Conservation (phyloP, 1,140 invertebrate species). For the Holcopasites calliopsidis region DNA sequence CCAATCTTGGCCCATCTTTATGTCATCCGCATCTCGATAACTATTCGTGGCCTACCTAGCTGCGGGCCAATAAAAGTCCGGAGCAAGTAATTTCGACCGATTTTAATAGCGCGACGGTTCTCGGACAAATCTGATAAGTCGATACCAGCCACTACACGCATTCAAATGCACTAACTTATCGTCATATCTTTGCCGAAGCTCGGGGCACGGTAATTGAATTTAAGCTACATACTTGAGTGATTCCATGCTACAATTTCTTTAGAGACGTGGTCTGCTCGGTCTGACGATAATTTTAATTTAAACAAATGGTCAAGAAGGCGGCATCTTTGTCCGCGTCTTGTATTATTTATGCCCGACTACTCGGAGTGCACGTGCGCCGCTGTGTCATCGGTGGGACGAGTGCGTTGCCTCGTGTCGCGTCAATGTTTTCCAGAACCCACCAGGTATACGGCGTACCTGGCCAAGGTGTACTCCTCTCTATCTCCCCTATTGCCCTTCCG, state of each 20-base stretch:
- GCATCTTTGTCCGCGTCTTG: slow-evolving; percentile 79
- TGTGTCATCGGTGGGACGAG: slow-evolving; percentile 77
- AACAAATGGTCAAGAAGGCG: slow-evolving; percentile 79
- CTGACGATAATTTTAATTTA: slow-evolving; percentile 79
- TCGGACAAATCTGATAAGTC: background rate
- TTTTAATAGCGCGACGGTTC: slow-evolving; percentile 1
- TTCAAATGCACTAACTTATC: no score
- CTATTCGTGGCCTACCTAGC: slow-evolving; percentile 9
- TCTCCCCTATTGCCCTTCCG: background rate
- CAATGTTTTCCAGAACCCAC: slow-evolving; percentile 74
- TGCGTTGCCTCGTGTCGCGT: slow-evolving; percentile 73
- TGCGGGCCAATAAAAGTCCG: slow-evolving; percentile 31
- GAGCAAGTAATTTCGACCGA: background rate
- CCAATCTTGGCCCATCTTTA: slow-evolving; percentile 50
- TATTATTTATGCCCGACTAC: slow-evolving; percentile 79
- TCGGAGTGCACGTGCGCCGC: slow-evolving; percentile 76
- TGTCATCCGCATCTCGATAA: slow-evolving; percentile 40
- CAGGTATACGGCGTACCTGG: slow-evolving; percentile 64
- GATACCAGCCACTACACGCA: no score
- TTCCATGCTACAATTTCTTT: no score
- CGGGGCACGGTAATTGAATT: no score
- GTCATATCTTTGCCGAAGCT: no score
- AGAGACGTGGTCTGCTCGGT: slow-evolving; percentile 60
- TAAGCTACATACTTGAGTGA: no score
- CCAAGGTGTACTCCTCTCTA: slow-evolving; percentile 13